Base-by-base conservation (phyloP, 2,888 invertebrate genomes). In the Nemoura dubitans region DNA sequence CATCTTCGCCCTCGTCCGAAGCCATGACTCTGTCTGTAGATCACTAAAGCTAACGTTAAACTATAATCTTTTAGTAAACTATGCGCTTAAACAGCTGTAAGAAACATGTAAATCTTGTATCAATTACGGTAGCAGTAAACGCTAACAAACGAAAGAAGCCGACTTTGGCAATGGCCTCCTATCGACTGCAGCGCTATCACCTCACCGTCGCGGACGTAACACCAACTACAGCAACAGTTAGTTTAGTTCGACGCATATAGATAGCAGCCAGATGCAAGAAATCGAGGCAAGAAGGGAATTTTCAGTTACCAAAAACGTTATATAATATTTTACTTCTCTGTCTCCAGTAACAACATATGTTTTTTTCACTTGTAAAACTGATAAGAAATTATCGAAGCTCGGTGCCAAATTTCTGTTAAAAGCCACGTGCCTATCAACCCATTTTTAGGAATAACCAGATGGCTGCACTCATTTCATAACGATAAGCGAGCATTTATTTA, bases 1-100 rank as follows among this genome's bases (percentile, higher is more conserved):
- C 97, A 90, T 97, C 97, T 91, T 96, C 95, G 93, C 97, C 97
- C 91, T 97, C 97, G 91, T 97, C 97, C 89, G 97, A 97, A 92
- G 96, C 97, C 97, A 97, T 97, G 42, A 59, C 14, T 59, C 2
- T 14, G 59, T 14, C 14, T 59, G 10, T 2, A 59, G 59, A 59
- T 59, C 59, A 59, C 59, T 43, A 16, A 81, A 81, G 25, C 76
- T 42, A 25, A 42, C 36, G 26, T 80, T 81, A 28, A 26, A 43
- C 26, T 81, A 14, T 3, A 81, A 36, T 25, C 25, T 26, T 26
- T 21, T 29, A 36, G 21, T 42, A 42, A 86, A 36, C 42, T 27
- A n/a, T 86, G 42, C 21, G 36, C 76, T 82, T 25, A 81, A 78
- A 76, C n/a, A 76, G 10, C 25, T 27, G 43, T 85, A 28, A 78